Percentiles rank a stretch among this genome's conserved stretches.
These are phyloP conservation scores for Rhagoletis pomonella DNA, from an alignment of 1,140 invertebrate genomes.

Conservation along the genomic window DNA sequence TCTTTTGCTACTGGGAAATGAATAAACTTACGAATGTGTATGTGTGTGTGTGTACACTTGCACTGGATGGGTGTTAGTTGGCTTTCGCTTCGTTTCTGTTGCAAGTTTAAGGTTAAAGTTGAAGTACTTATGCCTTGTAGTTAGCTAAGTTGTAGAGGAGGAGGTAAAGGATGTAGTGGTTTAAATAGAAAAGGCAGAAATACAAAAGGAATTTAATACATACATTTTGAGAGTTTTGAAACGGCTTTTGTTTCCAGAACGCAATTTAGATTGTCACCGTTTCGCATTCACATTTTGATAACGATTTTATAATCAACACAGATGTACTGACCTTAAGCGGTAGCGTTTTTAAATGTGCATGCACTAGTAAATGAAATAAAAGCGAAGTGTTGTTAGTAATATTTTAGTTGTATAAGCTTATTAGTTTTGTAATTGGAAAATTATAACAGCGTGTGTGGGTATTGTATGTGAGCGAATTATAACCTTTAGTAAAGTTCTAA, in stretches of 20 bases:
- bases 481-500: too few relatives aligned
- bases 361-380: background rate
- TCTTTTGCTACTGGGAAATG: background rate
- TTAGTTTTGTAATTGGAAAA: background rate
- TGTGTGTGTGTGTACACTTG: background rate
- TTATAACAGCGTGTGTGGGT: too few relatives aligned
- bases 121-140: background rate
- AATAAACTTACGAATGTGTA: background rate
- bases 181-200: background rate
- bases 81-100: constrained; percentile 13
- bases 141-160: background rate
- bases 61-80: background rate
- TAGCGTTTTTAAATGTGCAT: background rate
- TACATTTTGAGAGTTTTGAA: constrained; percentile 23
- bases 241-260: constrained; percentile 3
- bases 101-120: constrained; percentile 51
- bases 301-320: background rate
- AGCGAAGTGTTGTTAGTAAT: background rate
- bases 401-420: background rate
- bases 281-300: background rate
- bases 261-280: too few relatives aligned
- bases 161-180: background rate
- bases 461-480: too few relatives aligned
- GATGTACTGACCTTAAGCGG: background rate
- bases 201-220: background rate